phyloP scores from a whole-genome alignment of 2,888 invertebrate species.

The Dromius quadrimaculatus region DNA sequence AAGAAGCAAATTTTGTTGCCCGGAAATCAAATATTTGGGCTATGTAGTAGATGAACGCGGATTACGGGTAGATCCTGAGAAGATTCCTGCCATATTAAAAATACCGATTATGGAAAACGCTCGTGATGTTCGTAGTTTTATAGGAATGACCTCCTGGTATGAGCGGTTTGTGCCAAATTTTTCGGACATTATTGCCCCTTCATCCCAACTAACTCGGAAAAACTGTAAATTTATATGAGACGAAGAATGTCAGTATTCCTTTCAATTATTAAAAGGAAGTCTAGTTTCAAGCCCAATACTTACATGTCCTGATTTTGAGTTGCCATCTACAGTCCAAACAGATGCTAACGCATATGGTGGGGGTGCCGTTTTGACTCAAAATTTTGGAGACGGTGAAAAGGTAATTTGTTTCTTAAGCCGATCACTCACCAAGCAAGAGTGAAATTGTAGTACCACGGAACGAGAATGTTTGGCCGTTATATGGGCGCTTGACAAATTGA shows the following conservation, averaged over 20 bases:
- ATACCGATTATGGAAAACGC: neutral
- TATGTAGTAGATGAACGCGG: neutral
- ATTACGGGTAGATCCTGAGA: neutral
- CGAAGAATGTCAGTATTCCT: no score
- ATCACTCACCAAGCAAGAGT: neutral
- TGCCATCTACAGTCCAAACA: neutral
- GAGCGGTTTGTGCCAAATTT: neutral
- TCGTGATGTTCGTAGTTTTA: neutral
- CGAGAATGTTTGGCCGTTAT: neutral
- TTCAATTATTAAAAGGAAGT: neutral
- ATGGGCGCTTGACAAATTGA: no score
- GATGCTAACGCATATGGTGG: neutral
- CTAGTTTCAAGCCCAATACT: neutral
- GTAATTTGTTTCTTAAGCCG: neutral
- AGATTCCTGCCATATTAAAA: neutral
- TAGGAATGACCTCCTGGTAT: conserved; percentile 1
- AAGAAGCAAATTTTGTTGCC: neutral
- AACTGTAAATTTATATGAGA: neutral
- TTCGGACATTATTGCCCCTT: neutral
- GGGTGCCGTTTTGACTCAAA: neutral
- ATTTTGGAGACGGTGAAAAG: neutral
- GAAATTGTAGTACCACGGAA: neutral
- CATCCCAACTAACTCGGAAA: neutral
- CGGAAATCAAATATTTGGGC: neutral
- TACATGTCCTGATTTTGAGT: neutral